Evolutionary conservation across 2,113 vertebrate species (phyloP), one percentile per base, ranked within the genome.

Genomic region (Cranoglanis bouderius): DNA sequence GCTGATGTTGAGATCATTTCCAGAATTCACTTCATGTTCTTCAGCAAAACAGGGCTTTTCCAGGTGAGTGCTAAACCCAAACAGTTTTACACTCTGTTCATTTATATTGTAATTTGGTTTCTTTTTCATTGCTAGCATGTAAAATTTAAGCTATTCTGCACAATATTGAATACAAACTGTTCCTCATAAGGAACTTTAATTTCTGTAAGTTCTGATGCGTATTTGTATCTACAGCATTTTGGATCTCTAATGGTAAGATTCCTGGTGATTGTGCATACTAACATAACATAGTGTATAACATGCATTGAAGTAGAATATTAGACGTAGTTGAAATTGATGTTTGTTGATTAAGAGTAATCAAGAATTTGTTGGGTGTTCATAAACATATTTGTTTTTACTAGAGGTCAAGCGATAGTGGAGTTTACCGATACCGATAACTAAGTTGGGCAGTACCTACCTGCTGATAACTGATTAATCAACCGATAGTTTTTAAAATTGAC

Each of bases 1-100:
- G 95, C 93, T 13, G 95, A 97, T 1, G 90, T 94, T 24, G 94
- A 95, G 57, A 55, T 92, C 29, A 91, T 95, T 91, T 97, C 96
- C 93, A 96, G 98, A 92, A 97, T 97, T 93, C 97, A 98, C 82
- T 99, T 99, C 93, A 96, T 98, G 91, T 99, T 99, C 96, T 99
- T 99, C 94, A 97, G 96, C 92, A 99, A 96, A 95, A 96, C 95
- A 35, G 97, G 96, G 84, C 96, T 99, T 85, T 99, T 99, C 89
- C 96, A 98, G 95, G 97, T 96, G 92, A 93, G 91, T 65, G 29
- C 43, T 21, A 3, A 3, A 85, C 9, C 14, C 26, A 55, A 38
- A 35, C 21, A 9, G 18, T 72, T 82, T 43, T 32, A 51, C 24
- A 70, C 1, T 19, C 18, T 55, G 1, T 72, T 18, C 14, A 13